These are phyloP conservation scores for Archivesica marissinica DNA, from an alignment of 1,140 invertebrate genomes.

Conservation along the genomic window DNA sequence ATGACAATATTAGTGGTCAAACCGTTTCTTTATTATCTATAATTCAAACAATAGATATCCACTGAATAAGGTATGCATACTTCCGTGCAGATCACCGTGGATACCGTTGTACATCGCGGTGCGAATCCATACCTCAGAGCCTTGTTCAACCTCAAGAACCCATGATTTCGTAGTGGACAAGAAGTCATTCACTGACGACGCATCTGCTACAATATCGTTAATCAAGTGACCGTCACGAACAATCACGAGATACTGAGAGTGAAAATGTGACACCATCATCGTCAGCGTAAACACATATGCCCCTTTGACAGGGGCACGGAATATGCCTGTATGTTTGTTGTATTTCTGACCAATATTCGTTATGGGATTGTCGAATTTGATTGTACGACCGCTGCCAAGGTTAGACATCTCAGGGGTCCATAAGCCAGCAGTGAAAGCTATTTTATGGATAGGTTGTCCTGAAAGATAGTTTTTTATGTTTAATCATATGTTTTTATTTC, in stretches of 20 bases:
- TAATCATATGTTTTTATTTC: too few relatives aligned
- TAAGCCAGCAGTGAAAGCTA: slow-evolving; percentile 27
- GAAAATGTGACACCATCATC: not conserved
- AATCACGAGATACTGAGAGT: not conserved
- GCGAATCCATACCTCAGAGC: not conserved
- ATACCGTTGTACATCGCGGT: not conserved
- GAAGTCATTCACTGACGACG: not conserved
- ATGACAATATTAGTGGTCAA: too few relatives aligned
- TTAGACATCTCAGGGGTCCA: not conserved
- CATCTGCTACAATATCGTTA: not conserved
- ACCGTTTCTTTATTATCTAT: too few relatives aligned
- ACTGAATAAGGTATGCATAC: not conserved
- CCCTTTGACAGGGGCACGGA: slow-evolving; percentile 23
- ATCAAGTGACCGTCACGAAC: not conserved
- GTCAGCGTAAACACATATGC: slow-evolving; percentile 22
- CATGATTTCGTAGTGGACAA: not conserved
- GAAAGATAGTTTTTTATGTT: too few relatives aligned
- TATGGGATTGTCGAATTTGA: slow-evolving; percentile 29
- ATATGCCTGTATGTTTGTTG: not conserved
- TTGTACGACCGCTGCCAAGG: slow-evolving; percentile 20
- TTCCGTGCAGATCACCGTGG: not conserved
- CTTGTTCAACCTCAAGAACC: slow-evolving; percentile 12
- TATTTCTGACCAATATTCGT: slow-evolving; percentile 44
- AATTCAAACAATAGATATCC: slow-evolving; percentile 10
- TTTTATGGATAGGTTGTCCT: too few relatives aligned